Evolutionary conservation across 2,113 vertebrate genomes (phyloP), one percentile per base, ranked within the genome.

Genomic region (Chionodraco myersi): DNA sequence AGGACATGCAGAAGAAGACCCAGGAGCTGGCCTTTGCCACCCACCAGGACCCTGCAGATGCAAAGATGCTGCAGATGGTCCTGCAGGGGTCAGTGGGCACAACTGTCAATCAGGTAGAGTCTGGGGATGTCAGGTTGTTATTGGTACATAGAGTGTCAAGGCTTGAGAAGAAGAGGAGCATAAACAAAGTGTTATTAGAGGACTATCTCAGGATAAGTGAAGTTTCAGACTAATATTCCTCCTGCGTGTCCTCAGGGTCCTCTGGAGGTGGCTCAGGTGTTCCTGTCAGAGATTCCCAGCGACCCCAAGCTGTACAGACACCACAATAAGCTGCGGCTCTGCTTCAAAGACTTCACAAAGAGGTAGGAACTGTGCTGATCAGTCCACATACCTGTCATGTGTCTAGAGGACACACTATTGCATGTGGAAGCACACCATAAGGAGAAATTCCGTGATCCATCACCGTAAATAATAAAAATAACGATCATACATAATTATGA

Each of bases 1-100:
- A 99, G 89, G 98, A 99, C 89, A 99, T 99, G 98, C 98, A 99
- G 92, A 99, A 99, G 90, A 99, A 99, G 93, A 99, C 98, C 2
- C 97, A 99, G 81, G 98, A 99, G 88, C 45, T 99, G 82, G 98
- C 98, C 48, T 99, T 99, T 62, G 98, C 98, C 72, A 99, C 98
- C 47, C 98, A 99, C 89, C 98, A 99, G 86, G 97, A 99, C 81
- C 98, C 98, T 10, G 94, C 98, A 1, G 98, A 99, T 72, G 98
- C 97, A 68, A 99, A 99, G 92, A 99, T 99, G 98, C 93, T 99
- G 77, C 98, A 99, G 92, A 99, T 99, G 98, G 98, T 99, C 45
- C 95, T 99, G 8, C 98, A 99, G 84, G 98, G 98, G n/a, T 99
- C 98, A 79, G 98, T 99, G 79, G 98, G 98, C 81, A 99, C 98